phyloP scores from a whole-genome alignment of 2,888 invertebrate species.

The Chymomyza fuscimana region DNA sequence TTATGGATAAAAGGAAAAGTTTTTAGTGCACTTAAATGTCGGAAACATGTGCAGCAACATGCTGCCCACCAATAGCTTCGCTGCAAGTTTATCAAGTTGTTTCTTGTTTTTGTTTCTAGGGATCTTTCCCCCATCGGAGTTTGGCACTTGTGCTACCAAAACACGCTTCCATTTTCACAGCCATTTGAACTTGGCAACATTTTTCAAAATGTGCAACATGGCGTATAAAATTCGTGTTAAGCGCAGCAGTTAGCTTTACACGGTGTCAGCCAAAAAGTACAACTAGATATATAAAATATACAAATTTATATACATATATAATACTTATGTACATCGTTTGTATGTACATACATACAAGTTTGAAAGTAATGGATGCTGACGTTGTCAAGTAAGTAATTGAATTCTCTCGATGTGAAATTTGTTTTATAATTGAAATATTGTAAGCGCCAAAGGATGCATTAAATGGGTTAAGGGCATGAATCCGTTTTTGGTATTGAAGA shows the following conservation, averaged over 20 bases:
- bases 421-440: background rate
- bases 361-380: background rate
- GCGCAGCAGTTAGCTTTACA: conserved; percentile 56
- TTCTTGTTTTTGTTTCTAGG: background rate
- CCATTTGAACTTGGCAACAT: conserved; percentile 65
- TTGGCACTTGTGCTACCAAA: background rate
- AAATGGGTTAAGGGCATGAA: too few relatives aligned
- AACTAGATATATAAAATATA: background rate
- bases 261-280: conserved; percentile 4
- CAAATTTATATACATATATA: background rate
- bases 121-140: background rate
- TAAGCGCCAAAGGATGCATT: too few relatives aligned
- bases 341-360: background rate
- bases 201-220: conserved; percentile 64
- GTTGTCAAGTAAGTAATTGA: too few relatives aligned
- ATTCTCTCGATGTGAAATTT: background rate
- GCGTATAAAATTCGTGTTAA: conserved; percentile 62
- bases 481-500: too few relatives aligned
- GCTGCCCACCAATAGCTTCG: conserved; percentile 23
- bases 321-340: background rate
- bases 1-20: conserved; percentile 20
- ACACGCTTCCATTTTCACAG: conserved; percentile 63
- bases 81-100: conserved; percentile 34
- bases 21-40: conserved; percentile 17
- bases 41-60: conserved; percentile 41